Percentiles rank a stretch among this genome's conserved stretches.
phyloP scores from a whole-genome alignment of 2,797 vertebrate species.

The Melanotaenia pygmaea region DNA sequence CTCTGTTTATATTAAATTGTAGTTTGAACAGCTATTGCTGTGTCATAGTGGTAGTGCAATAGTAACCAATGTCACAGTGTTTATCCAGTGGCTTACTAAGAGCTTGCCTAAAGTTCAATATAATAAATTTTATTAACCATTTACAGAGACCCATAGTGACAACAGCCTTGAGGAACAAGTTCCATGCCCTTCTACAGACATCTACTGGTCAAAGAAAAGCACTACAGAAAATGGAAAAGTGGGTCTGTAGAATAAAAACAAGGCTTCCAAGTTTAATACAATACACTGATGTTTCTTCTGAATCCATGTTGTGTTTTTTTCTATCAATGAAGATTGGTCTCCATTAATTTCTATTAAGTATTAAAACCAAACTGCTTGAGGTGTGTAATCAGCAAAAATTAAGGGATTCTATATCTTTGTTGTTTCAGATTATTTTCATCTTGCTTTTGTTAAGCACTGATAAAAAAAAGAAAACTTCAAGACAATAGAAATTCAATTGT shows the following conservation, averaged over 20 bases:
- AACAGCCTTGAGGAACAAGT: not conserved
- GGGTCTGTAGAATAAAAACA: not conserved
- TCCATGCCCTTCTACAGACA: slow-evolving; percentile 47
- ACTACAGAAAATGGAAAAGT: slow-evolving; percentile 18
- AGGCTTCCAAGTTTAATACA: not conserved
- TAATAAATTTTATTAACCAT: not conserved
- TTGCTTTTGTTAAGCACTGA: not conserved
- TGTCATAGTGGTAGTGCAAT: not conserved
- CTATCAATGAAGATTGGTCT: not conserved
- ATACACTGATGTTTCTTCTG: not conserved
- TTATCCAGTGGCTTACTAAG: not conserved
- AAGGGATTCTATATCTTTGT: no score
- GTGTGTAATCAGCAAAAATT: not conserved
- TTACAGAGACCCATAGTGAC: not conserved
- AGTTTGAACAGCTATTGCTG: not conserved
- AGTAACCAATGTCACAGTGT: not conserved
- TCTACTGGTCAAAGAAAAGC: slow-evolving; percentile 59
- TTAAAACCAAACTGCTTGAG: no score
- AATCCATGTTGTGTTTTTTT: not conserved
- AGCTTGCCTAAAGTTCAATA: not conserved
- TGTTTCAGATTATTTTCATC: not conserved
- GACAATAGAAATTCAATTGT: no score
- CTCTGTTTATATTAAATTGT: not conserved
- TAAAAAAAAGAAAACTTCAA: no score
- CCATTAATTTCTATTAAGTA: no score